A percentile compares a stretch with the other conserved stretches of the same genome.
Conservation (phyloP, 2,797 vertebrate species). For the Chaunax sp. region DNA sequence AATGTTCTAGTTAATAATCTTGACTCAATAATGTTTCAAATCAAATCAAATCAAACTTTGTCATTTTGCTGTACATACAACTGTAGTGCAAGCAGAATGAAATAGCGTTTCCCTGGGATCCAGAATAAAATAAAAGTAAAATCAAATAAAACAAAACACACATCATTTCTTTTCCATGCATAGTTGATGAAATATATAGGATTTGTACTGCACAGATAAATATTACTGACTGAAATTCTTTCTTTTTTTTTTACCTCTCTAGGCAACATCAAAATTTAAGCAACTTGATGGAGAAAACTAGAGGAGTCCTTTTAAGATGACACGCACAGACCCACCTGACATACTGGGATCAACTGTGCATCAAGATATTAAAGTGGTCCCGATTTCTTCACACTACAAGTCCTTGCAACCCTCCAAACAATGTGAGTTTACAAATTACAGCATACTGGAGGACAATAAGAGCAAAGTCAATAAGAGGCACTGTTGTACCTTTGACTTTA, state of each 20-base stretch:
- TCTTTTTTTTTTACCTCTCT: conserved; percentile 46
- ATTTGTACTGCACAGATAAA: conserved; percentile 1
- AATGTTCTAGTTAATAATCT: too few species aligned
- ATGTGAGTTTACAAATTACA: conserved; percentile 89
- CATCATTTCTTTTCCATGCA: not conserved
- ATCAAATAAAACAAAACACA: too few species aligned
- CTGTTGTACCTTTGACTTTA: conserved; percentile 90
- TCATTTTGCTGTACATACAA: too few species aligned
- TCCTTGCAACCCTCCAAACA: conserved; percentile 82
- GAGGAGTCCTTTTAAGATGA: conserved; percentile 95
- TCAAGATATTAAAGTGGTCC: conserved; percentile 91
- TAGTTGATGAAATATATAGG: not conserved
- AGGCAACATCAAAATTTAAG: conserved; percentile 83
- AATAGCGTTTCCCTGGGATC: too few species aligned
- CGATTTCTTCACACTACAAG: conserved; percentile 81
- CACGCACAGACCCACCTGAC: conserved; percentile 97
- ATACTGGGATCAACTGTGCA: conserved; percentile 95
- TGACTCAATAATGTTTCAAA: too few species aligned
- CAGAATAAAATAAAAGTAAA: too few species aligned
- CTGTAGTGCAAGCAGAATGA: too few species aligned
- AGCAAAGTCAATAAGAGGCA: conserved; percentile 91
- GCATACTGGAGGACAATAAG: conserved; percentile 82
- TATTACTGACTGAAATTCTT: conserved; percentile 43
- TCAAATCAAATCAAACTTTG: too few species aligned
- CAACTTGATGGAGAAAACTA: conserved; percentile 86